A percentile compares a stretch with the other conserved stretches of the same genome.
Evolutionary conservation across 1,140 invertebrate genomes (phyloP).

Genomic region (Sycobia sp.): DNA sequence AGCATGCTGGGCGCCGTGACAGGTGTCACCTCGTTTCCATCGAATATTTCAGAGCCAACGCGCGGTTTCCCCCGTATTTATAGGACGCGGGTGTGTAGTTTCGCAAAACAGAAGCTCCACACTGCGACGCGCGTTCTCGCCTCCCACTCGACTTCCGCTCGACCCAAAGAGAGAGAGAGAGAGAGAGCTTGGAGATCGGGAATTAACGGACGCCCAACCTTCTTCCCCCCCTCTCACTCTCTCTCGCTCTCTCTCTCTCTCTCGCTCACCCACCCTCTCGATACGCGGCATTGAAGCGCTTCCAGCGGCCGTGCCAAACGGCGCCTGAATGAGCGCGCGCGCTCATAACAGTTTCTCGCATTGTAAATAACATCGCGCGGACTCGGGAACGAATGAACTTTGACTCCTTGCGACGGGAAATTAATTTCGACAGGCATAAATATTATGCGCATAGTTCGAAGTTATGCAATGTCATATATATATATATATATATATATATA

Average conservation of each 20-base stretch:
- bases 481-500: no score
- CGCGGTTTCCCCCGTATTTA: conserved; percentile 33
- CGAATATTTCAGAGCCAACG: conserved; percentile 37
- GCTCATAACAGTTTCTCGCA: no score
- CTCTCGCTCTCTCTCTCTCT: no score
- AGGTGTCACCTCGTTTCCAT: conserved; percentile 39
- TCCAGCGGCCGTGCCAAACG: conserved; percentile 17
- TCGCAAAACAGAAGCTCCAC: background rate
- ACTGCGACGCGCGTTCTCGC: conserved; percentile 3
- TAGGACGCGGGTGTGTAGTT: conserved; percentile 17
- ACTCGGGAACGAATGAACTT: no score
- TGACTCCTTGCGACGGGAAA: no score
- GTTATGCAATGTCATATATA: no score
- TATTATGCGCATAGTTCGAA: no score
- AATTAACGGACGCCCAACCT: conserved; percentile 7
- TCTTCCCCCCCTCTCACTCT: background rate
- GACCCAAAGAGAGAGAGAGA: conserved; percentile 2
- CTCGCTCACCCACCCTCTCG: background rate
- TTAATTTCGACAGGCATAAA: no score
- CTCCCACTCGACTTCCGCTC: conserved; percentile 23
- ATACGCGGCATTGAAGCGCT: conserved; percentile 23
- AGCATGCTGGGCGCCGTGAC: conserved; percentile 2
- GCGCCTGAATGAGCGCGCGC: no score
- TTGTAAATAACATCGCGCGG: no score
- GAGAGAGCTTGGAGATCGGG: no score